Evolutionary conservation across 2,888 invertebrate species (phyloP).

Genomic region (Allophyes oxyacanthae): DNA sequence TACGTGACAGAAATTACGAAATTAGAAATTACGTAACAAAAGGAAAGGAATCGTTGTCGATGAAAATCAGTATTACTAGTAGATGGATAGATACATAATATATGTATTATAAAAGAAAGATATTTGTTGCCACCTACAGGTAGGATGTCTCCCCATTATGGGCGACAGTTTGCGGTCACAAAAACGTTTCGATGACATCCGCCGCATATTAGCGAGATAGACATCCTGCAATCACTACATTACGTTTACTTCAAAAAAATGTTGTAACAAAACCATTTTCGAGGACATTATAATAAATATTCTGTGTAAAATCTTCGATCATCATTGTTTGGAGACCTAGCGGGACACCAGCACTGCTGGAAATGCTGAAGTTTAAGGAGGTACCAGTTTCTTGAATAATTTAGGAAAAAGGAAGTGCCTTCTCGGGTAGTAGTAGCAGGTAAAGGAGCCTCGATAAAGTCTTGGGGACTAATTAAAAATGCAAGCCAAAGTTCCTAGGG

Average conservation of each 20-base stretch:
- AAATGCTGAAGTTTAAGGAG: neutral
- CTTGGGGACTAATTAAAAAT: conserved; percentile 20
- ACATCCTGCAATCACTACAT: conserved; percentile 49
- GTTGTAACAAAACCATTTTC: conserved; percentile 5
- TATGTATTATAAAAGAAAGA: conserved; percentile 5
- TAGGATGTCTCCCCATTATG: conserved; percentile 27
- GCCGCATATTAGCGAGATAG: conserved; percentile 43
- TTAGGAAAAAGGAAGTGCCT: conserved; percentile 10
- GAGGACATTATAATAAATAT: neutral
- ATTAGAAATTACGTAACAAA: too few species aligned
- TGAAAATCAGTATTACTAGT: too few species aligned
- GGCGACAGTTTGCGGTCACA: conserved; percentile 47
- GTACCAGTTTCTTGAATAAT: conserved; percentile 15
- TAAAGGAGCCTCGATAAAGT: neutral
- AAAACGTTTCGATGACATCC: conserved; percentile 50
- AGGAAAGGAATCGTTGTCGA: too few species aligned
- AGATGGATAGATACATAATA: too few species aligned
- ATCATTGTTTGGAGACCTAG: too few species aligned
- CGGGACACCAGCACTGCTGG: too few species aligned
- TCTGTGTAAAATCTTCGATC: neutral
- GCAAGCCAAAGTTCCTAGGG: conserved; percentile 8
- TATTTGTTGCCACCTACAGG: conserved; percentile 14
- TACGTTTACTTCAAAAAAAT: conserved; percentile 8
- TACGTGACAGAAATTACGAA: too few species aligned
- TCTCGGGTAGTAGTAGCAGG: neutral